Percentiles rank a stretch among this genome's conserved stretches.
phyloP scores from a whole-genome alignment of 2,888 invertebrate species.

The Acheta domesticus region DNA sequence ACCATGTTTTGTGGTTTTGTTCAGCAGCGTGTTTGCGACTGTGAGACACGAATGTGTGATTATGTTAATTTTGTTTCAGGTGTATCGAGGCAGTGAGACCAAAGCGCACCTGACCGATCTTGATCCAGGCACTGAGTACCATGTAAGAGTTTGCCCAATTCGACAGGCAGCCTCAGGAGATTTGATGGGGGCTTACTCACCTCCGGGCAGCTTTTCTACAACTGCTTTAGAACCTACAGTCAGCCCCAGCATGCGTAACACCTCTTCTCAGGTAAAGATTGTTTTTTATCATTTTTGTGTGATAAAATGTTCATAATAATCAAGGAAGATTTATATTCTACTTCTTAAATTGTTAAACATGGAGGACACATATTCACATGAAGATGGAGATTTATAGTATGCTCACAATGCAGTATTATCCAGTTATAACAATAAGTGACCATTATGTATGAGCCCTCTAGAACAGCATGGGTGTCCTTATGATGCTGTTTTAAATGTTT shows the following conservation, averaged over 20 bases:
- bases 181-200: constrained; percentile 69
- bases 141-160: constrained; percentile 73
- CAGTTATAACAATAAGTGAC: too few species aligned
- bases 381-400: too few species aligned
- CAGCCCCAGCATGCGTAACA: constrained; percentile 46
- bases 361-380: neutral
- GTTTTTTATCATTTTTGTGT: neutral
- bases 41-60: neutral
- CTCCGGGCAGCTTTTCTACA: constrained; percentile 59
- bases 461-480: too few species aligned
- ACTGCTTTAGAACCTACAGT: constrained; percentile 44
- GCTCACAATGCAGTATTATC: too few species aligned
- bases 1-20: too few species aligned
- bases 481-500: too few species aligned
- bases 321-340: neutral
- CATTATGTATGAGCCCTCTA: too few species aligned
- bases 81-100: constrained; percentile 63
- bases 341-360: neutral
- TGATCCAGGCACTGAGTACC: constrained; percentile 71
- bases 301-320: neutral
- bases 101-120: constrained; percentile 64
- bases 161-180: constrained; percentile 59
- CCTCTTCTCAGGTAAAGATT: constrained; percentile 39
- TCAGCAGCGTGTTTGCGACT: too few species aligned
- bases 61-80: constrained; percentile 48